A percentile compares a stretch with the other conserved stretches of the same genome.
phyloP scores from a whole-genome alignment of 2,113 vertebrate species.

The Acinonyx jubatus region DNA sequence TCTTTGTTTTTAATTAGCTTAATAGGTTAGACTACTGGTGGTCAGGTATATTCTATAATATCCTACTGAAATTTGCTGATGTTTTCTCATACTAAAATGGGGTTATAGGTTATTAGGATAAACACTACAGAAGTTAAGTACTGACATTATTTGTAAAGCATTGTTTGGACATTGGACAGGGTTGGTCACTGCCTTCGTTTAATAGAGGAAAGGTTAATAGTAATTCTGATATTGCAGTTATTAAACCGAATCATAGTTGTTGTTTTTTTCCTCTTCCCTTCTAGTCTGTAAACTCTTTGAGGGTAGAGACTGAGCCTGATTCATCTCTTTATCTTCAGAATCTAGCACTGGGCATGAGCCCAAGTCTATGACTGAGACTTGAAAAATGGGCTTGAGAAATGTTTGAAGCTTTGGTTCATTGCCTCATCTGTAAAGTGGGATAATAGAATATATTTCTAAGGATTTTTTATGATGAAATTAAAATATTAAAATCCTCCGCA shows the following conservation, averaged over 20 bases:
- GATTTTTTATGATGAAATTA: background rate
- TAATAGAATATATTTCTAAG: background rate
- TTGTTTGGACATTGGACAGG: background rate
- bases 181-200: background rate
- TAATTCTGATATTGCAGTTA: background rate
- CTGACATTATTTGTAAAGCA: background rate
- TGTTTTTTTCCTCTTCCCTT: background rate
- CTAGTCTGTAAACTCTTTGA: background rate
- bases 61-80: background rate
- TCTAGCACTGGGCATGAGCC: background rate
- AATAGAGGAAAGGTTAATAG: background rate
- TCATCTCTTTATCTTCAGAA: background rate
- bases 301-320: background rate
- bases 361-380: background rate
- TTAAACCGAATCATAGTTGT: background rate
- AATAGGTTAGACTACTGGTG: background rate
- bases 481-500: slow-evolving; percentile 34
- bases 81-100: background rate
- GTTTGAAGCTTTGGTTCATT: background rate
- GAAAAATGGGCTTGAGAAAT: background rate
- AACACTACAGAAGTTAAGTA: background rate
- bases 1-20: background rate
- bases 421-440: background rate
- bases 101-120: background rate
- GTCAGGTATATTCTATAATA: background rate